Percentiles rank a stretch among this genome's conserved stretches.
Conservation (phyloP, 2,888 invertebrate genomes). For the Philhelius pedissequus region DNA sequence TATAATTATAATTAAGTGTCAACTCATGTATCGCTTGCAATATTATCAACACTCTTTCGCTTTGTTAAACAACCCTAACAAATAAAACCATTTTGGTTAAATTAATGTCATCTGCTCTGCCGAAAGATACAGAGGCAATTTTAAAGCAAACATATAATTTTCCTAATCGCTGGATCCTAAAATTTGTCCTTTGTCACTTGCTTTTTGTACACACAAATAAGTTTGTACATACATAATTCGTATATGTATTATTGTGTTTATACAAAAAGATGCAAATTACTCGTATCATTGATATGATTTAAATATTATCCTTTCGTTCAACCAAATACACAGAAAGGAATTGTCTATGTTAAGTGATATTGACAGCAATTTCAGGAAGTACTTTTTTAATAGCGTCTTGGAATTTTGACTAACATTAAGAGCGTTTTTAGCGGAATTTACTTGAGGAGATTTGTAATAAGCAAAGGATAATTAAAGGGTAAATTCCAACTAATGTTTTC, state of each 20-base stretch:
- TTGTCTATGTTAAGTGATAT: too few relatives aligned
- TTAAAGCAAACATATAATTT: neutral
- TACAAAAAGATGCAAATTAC: neutral
- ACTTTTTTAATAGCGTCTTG: too few relatives aligned
- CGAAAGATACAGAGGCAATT: neutral
- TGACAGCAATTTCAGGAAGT: too few relatives aligned
- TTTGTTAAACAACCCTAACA: neutral
- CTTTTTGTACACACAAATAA: neutral
- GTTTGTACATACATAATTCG: too few relatives aligned
- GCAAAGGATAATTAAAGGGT: too few relatives aligned
- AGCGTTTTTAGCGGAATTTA: too few relatives aligned
- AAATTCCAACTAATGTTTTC: too few relatives aligned
- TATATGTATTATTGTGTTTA: neutral
- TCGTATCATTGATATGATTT: neutral
- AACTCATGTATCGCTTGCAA: constrained; percentile 26
- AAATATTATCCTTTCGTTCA: neutral
- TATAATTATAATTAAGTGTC: constrained; percentile 39
- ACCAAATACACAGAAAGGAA: too few relatives aligned
- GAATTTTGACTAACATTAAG: too few relatives aligned
- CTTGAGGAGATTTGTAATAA: too few relatives aligned
- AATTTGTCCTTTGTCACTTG: neutral
- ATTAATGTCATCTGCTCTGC: neutral
- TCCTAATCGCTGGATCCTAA: constrained; percentile 1
- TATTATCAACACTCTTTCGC: neutral
- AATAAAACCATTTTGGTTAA: neutral